Base-by-base conservation (phyloP, 2,888 invertebrate species). In the Himalopsyche anomala region DNA sequence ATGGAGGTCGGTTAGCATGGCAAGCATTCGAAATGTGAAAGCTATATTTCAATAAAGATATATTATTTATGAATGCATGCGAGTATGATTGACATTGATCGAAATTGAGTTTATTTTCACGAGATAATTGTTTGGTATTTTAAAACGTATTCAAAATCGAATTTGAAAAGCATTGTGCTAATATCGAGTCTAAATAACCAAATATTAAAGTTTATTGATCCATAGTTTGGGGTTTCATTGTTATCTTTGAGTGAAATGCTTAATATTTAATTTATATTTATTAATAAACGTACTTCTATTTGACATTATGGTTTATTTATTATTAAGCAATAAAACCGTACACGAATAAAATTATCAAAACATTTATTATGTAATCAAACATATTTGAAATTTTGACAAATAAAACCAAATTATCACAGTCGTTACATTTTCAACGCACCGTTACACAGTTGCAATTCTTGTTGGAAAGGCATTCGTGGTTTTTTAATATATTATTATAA, bases 101-200 rank as follows among this genome's bases (percentile, higher is more conserved):
- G 74, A 74, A 74, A 74, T 74, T 74, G 36, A 74, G 38, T 74
- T 36, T 74, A 74, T 74, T 36, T 36, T 74, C 74, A 36, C 36
- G 15, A 36, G 28, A 74, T 74, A 74, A 74, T 36, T 74, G 74
- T 74, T 74, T 74, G 74, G 74, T 74, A 74, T 74, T 74, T 74
- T 74, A 74, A 38, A 74, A 36, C 12, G 28, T 1, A 36, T 62
- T 36, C 38, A 38, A 45, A 45, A 45, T 19, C 28, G 69, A 8
- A 11, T 69, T 28, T 45, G 45, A 45, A 51, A 51, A 51, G 51
- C 51, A 74, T 74, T 36, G 19, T 9, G 74, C 28, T 74, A 15
- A 51, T 9, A 51, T 51, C 2, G 51, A 51, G 28, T 74, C 38
- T 74, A 74, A 74, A 74, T 38, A 74, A 74, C 74, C 38, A 74